Conservation (phyloP, 2,113 vertebrate genomes). For the Misgurnus anguillicaudatus region DNA sequence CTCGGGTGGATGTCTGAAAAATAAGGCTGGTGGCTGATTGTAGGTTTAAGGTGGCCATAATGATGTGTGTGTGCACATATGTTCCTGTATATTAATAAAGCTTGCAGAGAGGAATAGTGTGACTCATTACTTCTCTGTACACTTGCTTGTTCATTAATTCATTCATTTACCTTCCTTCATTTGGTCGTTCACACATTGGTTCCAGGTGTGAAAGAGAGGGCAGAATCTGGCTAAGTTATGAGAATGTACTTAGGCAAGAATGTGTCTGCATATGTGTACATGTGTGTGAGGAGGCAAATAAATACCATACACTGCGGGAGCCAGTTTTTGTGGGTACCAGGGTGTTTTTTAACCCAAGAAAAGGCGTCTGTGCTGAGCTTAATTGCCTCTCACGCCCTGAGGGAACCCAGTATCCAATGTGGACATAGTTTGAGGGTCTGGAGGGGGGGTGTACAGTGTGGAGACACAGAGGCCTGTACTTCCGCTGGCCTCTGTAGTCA, state of each 20-base stretch:
- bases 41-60: neutral
- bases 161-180: conserved; percentile 47
- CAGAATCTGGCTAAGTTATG: conserved; percentile 48
- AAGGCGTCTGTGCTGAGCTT: conserved; percentile 54
- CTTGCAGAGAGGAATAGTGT: conserved; percentile 53
- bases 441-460: conserved; percentile 53
- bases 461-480: conserved; percentile 42
- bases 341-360: conserved; percentile 51
- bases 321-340: conserved; percentile 52
- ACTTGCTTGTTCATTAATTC: conserved; percentile 28
- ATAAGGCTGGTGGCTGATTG: conserved; percentile 45
- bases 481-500: conserved; percentile 41
- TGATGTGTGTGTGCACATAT: conserved; percentile 3
- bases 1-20: conserved; percentile 50
- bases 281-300: conserved; percentile 56
- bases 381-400: conserved; percentile 53
- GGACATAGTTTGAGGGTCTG: conserved; percentile 53
- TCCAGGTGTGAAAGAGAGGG: conserved; percentile 62
- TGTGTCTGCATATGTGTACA: conserved; percentile 45
- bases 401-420: conserved; percentile 50
- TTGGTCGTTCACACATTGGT: conserved; percentile 63
- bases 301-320: conserved; percentile 53
- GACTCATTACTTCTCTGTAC: conserved; percentile 53
- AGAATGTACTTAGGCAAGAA: conserved; percentile 60
- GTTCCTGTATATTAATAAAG: conserved; percentile 51